Evolutionary conservation across 2,888 invertebrate species (phyloP), one percentile per base, ranked within the genome.

Genomic region (Lathronympha strigana): DNA sequence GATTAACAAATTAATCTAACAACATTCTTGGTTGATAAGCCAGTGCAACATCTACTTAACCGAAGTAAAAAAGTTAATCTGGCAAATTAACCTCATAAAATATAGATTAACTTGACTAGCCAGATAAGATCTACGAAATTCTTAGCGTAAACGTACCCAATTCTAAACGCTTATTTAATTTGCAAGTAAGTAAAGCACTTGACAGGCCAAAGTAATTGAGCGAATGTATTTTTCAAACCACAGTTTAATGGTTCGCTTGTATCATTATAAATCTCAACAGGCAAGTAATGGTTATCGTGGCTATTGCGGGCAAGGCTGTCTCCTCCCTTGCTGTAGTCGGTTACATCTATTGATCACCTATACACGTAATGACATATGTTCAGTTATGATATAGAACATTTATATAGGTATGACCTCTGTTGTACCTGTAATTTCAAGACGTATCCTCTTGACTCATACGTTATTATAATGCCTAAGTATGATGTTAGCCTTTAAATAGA

Each of bases 261-360:
- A 79, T 78, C 81, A 81, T 81, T 78, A 78, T 80, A 79, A 77
- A 79, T 79, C 78, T 80, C 75, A 73, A 69, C 73, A 68, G 69
- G 62, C 73, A 68, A 69, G 62, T 75, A 79, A 81, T 81, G 78
- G 75, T 78, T 81, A 81, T 80, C 78, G 74, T 73, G 73, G 61
- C 74, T 72, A 86, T 77, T 77, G 79, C 82, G 84, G 79, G 84
- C 86, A 84, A 86, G 86, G 86, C 69, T 80, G 79, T 73, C 83
- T 79, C 82, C 83, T 82, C 83, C 84, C 79, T 73, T 67, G 69
- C 69, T 69, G 67, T 63, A 64, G 50, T 21, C 61, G 53, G 61
- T 47, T 62, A 50, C 64, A 64, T 67, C 67, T 67, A 67, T 67
- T 47, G 67, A 67, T 67, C 45, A 33, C 57, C 40, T 49, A 54